Conservation (phyloP, 1,140 invertebrate species). For the Drosophila neocordata region DNA sequence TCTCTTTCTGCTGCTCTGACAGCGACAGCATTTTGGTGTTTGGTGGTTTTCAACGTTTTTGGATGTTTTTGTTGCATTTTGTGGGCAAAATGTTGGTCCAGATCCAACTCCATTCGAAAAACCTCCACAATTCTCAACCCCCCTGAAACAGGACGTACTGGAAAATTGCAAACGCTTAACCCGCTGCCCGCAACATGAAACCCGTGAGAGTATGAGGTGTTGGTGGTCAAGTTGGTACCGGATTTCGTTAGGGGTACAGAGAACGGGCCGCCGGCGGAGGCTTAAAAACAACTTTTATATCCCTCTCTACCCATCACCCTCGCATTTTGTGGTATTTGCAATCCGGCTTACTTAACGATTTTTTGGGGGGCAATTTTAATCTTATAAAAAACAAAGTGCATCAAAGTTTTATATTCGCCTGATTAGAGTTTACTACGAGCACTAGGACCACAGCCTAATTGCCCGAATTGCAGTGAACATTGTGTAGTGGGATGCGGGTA, state of each 20-base stretch:
- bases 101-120: conserved; percentile 7
- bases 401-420: conserved; percentile 60
- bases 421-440: conserved; percentile 44
- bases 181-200: conserved; percentile 19
- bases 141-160: background rate
- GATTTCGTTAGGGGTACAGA: background rate
- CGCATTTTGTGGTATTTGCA: conserved; percentile 54
- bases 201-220: conserved; percentile 11
- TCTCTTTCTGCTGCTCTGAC: conserved; percentile 40
- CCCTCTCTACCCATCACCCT: background rate
- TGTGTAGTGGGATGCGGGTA: background rate
- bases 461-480: conserved; percentile 1
- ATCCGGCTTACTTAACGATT: conserved; percentile 58
- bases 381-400: conserved; percentile 61
- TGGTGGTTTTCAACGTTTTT: conserved; percentile 60
- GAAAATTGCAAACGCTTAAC: conserved; percentile 24
- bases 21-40: conserved; percentile 72
- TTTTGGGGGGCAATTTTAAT: conserved; percentile 59
- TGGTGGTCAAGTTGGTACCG: conserved; percentile 2
- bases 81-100: conserved; percentile 6
- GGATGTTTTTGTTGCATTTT: conserved; percentile 59
- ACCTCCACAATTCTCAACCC: background rate
- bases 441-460: conserved; percentile 22
- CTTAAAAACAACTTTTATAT: conserved; percentile 63
- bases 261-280: conserved; percentile 25